Percentiles rank a stretch among this genome's conserved stretches.
phyloP scores from a whole-genome alignment of 2,797 vertebrate species.

The Trichosurus vulpecula region DNA sequence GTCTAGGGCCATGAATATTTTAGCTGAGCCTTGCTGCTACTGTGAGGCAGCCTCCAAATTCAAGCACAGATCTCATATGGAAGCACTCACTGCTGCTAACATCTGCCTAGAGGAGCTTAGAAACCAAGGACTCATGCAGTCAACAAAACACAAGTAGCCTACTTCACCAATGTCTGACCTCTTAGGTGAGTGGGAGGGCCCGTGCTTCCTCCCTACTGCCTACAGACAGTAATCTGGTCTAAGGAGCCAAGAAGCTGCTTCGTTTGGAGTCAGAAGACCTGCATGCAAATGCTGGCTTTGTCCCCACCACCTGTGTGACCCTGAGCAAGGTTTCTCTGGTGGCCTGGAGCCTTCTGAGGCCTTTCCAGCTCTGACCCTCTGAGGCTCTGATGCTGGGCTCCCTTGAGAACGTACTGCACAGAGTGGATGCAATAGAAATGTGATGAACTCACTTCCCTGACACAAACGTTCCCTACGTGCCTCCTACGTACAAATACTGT shows the following conservation, averaged over 20 bases:
- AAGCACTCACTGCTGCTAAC: neutral
- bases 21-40: neutral
- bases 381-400: neutral
- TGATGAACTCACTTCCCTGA: neutral
- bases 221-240: neutral
- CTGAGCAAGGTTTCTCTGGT: neutral
- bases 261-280: neutral
- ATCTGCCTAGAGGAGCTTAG: neutral
- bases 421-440: neutral
- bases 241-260: neutral
- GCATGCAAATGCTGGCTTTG: neutral
- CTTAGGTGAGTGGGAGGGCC: neutral
- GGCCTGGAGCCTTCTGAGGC: neutral
- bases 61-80: slow-evolving; percentile 1
- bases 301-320: neutral
- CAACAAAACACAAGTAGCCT: neutral
- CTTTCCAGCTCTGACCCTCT: neutral
- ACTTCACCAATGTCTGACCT: neutral
- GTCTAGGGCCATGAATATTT: neutral
- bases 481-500: neutral
- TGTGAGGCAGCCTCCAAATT: neutral
- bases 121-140: neutral
- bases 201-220: too few species aligned
- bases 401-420: neutral
- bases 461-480: neutral